Evolutionary conservation across 2,113 vertebrate genomes (phyloP).

Genomic region (Probosciger aterrimus): DNA sequence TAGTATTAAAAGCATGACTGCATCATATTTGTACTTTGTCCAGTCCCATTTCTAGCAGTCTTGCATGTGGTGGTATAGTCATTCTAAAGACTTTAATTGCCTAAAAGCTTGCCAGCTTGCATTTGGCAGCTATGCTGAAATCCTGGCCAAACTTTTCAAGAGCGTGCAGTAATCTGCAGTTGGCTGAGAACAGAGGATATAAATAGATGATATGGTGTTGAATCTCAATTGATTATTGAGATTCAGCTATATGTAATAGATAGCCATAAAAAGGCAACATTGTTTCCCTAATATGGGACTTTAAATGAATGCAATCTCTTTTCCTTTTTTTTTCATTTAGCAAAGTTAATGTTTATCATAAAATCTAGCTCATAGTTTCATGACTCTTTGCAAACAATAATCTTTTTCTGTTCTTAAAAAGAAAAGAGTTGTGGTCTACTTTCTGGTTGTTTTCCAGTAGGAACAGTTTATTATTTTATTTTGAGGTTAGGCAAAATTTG

Average conservation of each 20-base stretch:
- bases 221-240: conserved; percentile 48
- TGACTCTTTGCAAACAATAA: not conserved
- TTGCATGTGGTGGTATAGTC: not conserved
- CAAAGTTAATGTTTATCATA: conserved; percentile 1
- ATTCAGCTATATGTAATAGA: conserved; percentile 12
- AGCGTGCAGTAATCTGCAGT: not conserved
- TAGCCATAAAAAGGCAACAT: conserved; percentile 4
- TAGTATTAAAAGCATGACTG: not conserved
- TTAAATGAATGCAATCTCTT: not conserved
- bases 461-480: not conserved
- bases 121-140: conserved; percentile 35
- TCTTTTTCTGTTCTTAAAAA: not conserved
- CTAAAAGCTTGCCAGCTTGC: not conserved
- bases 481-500: not conserved
- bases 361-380: not conserved
- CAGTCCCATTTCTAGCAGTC: not conserved
- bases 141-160: conserved; percentile 17
- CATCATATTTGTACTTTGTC: not conserved
- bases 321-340: not conserved
- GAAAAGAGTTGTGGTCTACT: not conserved
- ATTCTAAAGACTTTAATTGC: conserved; percentile 12
- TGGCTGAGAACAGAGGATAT: not conserved
- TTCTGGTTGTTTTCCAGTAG: not conserved
- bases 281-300: not conserved
- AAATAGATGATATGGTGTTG: conserved; percentile 53